Evolutionary conservation across 2,113 vertebrate genomes (phyloP).

Genomic region (Engystomops pustulosus): DNA sequence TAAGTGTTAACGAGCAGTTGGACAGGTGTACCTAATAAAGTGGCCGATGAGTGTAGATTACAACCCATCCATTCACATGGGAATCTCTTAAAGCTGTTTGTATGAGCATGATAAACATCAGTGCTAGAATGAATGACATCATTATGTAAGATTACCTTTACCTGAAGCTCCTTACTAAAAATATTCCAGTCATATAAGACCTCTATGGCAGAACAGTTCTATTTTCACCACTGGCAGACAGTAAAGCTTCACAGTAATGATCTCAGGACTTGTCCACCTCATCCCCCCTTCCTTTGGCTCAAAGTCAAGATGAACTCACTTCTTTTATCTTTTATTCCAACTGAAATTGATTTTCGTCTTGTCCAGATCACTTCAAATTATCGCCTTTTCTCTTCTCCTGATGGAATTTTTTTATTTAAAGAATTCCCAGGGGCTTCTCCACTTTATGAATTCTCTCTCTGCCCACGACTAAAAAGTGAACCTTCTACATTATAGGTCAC

Average conservation of each 20-base stretch:
- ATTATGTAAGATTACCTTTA: neutral
- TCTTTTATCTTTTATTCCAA: conserved; percentile 51
- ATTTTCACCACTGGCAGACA: neutral
- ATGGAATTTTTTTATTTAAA: conserved; percentile 49
- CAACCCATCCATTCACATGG: no score
- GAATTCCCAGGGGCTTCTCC: conserved; percentile 33
- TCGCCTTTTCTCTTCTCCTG: conserved; percentile 23
- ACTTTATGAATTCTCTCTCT: neutral
- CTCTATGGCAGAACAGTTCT: no score
- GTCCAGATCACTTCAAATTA: conserved; percentile 44
- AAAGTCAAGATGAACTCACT: conserved; percentile 40
- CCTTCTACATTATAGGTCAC: neutral
- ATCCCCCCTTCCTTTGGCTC: neutral
- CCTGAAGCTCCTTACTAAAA: neutral
- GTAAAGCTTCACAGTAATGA: neutral
- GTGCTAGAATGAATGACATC: neutral
- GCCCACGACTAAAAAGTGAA: neutral
- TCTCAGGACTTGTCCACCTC: neutral
- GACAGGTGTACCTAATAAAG: no score
- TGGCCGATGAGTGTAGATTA: no score
- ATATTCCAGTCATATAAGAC: neutral
- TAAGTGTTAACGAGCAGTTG: no score
- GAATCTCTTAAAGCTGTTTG: no score
- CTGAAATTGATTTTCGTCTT: conserved; percentile 48
- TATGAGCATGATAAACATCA: no score